Evolutionary conservation across 2,113 vertebrate species (phyloP).

Genomic region (Gallinago undulata): DNA sequence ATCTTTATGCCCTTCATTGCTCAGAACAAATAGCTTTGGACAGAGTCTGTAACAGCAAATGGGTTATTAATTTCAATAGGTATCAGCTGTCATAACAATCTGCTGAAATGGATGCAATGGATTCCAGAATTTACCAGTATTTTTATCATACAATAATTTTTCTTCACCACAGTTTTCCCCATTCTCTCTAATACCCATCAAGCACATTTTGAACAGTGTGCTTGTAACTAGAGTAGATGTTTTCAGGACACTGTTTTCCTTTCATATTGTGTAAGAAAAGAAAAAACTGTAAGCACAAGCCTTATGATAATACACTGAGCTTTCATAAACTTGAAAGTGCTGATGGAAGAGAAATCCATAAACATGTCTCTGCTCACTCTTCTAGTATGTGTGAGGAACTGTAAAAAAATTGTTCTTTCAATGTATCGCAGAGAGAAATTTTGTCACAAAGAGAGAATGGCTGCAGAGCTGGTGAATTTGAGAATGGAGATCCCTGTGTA

Average conservation of each 20-base stretch:
- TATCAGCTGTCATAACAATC: not conserved
- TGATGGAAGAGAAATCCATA: not conserved
- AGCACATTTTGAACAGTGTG: not conserved
- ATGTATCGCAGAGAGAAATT: not conserved
- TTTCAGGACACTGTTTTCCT: not conserved
- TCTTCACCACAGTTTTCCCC: not conserved
- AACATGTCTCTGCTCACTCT: not conserved
- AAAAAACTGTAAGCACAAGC: not conserved
- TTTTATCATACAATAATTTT: not conserved
- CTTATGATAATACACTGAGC: not conserved
- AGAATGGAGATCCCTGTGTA: not conserved
- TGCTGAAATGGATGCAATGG: not conserved
- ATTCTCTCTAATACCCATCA: not conserved
- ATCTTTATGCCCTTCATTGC: not conserved
- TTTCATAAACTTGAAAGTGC: not conserved
- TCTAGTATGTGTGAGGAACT: not conserved
- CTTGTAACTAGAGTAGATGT: not conserved
- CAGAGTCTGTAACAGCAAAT: not conserved
- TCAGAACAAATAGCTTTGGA: not conserved
- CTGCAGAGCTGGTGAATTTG: not conserved
- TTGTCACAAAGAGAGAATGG: not conserved
- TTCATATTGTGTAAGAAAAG: not conserved
- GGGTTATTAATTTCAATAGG: not conserved
- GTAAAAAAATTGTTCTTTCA: not conserved
- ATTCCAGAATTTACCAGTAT: not conserved